These are phyloP conservation scores for Chaunax sp. DNA, from an alignment of 2,797 vertebrate genomes.

Conservation along the genomic window DNA sequence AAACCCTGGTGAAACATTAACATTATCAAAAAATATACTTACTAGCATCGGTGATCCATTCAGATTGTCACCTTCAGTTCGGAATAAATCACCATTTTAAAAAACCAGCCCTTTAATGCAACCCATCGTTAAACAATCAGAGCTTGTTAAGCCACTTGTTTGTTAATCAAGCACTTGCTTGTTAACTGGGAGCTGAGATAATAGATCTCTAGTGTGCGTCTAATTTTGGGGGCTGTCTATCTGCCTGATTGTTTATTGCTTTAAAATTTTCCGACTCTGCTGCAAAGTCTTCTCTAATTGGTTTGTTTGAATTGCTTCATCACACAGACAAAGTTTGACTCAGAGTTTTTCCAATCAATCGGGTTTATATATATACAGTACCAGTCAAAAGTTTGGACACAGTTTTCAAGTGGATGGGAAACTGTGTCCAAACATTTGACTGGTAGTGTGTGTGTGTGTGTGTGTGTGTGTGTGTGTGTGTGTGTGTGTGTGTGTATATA, in stretches of 20 bases:
- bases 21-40: constrained; percentile 20
- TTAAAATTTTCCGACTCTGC: constrained; percentile 62
- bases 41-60: constrained; percentile 17
- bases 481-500: no score
- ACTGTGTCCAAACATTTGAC: no score
- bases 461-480: no score
- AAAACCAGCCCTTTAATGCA: constrained; percentile 76
- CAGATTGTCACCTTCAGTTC: constrained; percentile 45
- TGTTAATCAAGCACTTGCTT: constrained; percentile 81
- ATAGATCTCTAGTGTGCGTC: constrained; percentile 77
- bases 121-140: constrained; percentile 80
- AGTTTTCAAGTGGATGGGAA: no score
- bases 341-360: constrained; percentile 38
- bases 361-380: no score
- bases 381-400: no score
- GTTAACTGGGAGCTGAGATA: constrained; percentile 81
- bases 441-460: no score
- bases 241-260: constrained; percentile 75
- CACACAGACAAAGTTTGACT: constrained; percentile 56
- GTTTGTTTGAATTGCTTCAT: constrained; percentile 63
- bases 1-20: no score
- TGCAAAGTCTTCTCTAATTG: constrained; percentile 64
- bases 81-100: constrained; percentile 69
- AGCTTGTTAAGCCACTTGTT: constrained; percentile 80
- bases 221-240: constrained; percentile 79